phyloP scores from a whole-genome alignment of 1,140 invertebrate genomes.

The Berghia stephanieae region DNA sequence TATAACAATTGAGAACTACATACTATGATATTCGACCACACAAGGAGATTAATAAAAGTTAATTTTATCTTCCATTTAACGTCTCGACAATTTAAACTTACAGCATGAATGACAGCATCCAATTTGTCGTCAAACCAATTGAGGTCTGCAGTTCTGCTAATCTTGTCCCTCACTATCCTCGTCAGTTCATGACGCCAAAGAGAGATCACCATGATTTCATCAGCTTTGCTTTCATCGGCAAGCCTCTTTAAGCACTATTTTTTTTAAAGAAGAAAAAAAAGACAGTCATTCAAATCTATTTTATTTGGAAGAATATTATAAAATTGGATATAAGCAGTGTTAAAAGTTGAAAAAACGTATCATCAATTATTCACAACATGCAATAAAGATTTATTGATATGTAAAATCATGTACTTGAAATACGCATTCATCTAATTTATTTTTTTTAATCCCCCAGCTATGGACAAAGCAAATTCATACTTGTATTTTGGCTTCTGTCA shows the following conservation, averaged over 20 bases:
- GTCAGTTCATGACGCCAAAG: constrained; percentile 65
- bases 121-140: constrained; percentile 63
- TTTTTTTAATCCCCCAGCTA: too few species aligned
- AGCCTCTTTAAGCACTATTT: constrained; percentile 57
- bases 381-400: too few species aligned
- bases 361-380: background rate
- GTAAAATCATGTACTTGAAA: too few species aligned
- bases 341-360: background rate
- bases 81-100: too few species aligned
- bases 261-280: constrained; percentile 27
- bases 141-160: constrained; percentile 57
- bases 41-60: too few species aligned
- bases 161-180: constrained; percentile 59
- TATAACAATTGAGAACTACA: too few species aligned
- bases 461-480: too few species aligned
- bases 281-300: background rate
- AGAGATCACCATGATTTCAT: constrained; percentile 62
- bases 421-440: too few species aligned
- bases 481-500: too few species aligned
- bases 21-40: too few species aligned
- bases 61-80: too few species aligned
- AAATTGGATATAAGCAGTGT: background rate
- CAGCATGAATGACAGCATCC: constrained; percentile 48
- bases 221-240: constrained; percentile 61
- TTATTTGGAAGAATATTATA: background rate